Conservation (phyloP, 2,113 vertebrate genomes). For the Antigone vipio region DNA sequence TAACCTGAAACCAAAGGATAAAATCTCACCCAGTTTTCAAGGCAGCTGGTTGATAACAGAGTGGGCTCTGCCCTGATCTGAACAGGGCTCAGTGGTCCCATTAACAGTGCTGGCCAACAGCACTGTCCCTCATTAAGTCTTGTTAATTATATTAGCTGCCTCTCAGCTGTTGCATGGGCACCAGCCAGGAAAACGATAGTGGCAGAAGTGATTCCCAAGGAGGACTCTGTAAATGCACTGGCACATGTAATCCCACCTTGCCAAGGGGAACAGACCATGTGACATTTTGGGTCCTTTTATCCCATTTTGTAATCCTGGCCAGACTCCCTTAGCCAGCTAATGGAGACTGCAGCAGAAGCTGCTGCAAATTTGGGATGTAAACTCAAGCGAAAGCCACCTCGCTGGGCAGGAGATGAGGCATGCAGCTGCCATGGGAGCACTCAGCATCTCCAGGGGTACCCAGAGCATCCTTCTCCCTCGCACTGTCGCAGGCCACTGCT, state of each 20-base stretch:
- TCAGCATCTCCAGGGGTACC: background rate
- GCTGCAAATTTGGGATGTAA: background rate
- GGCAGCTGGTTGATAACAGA: background rate
- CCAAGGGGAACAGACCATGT: background rate
- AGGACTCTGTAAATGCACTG: background rate
- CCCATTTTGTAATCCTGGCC: background rate
- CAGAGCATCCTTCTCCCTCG: background rate
- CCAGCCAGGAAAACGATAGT: background rate
- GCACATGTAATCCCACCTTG: background rate
- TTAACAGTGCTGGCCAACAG: background rate
- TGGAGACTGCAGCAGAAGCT: background rate
- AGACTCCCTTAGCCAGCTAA: background rate
- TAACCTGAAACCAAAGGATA: background rate
- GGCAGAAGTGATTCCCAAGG: background rate
- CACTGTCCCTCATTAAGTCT: background rate
- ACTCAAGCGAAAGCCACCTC: background rate
- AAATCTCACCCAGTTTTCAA: background rate
- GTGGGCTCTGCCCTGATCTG: background rate
- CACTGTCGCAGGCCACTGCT: background rate
- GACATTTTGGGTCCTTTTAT: background rate
- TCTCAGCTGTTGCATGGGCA: background rate
- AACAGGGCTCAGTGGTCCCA: background rate
- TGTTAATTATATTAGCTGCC: slow-evolving; percentile 31
- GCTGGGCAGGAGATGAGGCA: too few species aligned
- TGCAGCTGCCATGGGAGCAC: background rate